phyloP scores from a whole-genome alignment of 2,888 invertebrate genomes.

The Odontomyia ornata region DNA sequence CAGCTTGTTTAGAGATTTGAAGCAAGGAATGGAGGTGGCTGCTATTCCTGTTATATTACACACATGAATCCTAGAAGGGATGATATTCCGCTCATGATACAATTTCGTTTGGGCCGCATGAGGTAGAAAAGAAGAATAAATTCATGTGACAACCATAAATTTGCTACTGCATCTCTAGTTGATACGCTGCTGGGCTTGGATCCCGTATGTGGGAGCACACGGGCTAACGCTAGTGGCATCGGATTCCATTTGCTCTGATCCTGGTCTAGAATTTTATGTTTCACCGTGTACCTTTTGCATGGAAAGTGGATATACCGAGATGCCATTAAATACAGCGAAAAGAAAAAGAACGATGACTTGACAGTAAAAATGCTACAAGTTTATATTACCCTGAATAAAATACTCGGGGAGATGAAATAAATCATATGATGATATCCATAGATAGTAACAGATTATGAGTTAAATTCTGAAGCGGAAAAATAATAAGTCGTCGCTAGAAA shows the following conservation, averaged over 20 bases:
- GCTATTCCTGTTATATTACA: neutral
- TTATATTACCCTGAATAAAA: no score
- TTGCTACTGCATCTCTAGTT: constrained; percentile 1
- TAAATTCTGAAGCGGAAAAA: no score
- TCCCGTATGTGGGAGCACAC: neutral
- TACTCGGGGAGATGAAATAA: no score
- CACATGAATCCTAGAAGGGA: neutral
- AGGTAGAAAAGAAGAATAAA: neutral
- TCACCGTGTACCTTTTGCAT: neutral
- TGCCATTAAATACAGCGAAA: no score
- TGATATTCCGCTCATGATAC: neutral
- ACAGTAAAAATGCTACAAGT: no score
- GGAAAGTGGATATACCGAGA: neutral
- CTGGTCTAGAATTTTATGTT: neutral
- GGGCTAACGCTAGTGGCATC: neutral
- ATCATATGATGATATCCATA: no score
- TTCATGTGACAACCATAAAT: constrained; percentile 23
- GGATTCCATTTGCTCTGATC: neutral
- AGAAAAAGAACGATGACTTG: no score
- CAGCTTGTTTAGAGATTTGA: constrained; percentile 21
- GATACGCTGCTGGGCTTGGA: neutral
- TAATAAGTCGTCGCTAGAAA: no score
- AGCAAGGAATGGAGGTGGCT: neutral
- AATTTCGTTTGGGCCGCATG: neutral
- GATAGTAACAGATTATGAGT: no score